Percentiles rank a stretch among this genome's conserved stretches.
phyloP scores from a whole-genome alignment of 2,888 invertebrate species.

The Andrena fulva region DNA sequence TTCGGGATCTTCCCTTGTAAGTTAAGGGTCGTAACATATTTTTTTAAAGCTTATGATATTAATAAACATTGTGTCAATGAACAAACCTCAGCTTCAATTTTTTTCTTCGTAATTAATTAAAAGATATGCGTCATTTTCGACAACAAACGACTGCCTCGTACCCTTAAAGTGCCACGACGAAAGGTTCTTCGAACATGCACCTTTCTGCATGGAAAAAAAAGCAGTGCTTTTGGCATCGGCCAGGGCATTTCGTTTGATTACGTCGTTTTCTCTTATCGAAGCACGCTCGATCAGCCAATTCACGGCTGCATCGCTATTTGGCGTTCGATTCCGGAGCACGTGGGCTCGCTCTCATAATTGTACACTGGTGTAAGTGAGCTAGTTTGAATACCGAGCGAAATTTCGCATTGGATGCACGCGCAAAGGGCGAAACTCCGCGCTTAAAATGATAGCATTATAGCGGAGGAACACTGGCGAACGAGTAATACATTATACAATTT shows the following conservation, averaged over 20 bases:
- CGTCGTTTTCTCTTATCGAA: constrained; percentile 44
- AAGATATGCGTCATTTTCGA: no score
- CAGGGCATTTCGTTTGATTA: constrained; percentile 42
- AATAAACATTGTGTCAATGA: no score
- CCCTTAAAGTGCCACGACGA: no score
- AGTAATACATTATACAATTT: constrained; percentile 14
- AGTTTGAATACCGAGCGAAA: constrained; percentile 30
- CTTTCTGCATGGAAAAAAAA: constrained; percentile 13
- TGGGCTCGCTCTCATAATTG: constrained; percentile 26
- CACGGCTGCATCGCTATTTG: constrained; percentile 19
- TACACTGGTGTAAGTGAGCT: constrained; percentile 7
- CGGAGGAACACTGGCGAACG: neutral
- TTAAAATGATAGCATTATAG: constrained; percentile 19
- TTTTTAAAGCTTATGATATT: no score
- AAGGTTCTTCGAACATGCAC: neutral
- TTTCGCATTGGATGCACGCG: constrained; percentile 31
- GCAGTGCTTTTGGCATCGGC: constrained; percentile 24
- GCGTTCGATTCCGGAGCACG: constrained; percentile 22
- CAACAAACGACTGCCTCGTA: no score
- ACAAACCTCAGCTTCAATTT: no score
- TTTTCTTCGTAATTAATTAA: no score
- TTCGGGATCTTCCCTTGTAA: no score
- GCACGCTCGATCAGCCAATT: constrained; percentile 40
- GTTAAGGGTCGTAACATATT: no score
- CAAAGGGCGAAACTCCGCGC: constrained; percentile 20